Conservation (phyloP, 2,113 vertebrate genomes). For the Heterotilapia buettikoferi region DNA sequence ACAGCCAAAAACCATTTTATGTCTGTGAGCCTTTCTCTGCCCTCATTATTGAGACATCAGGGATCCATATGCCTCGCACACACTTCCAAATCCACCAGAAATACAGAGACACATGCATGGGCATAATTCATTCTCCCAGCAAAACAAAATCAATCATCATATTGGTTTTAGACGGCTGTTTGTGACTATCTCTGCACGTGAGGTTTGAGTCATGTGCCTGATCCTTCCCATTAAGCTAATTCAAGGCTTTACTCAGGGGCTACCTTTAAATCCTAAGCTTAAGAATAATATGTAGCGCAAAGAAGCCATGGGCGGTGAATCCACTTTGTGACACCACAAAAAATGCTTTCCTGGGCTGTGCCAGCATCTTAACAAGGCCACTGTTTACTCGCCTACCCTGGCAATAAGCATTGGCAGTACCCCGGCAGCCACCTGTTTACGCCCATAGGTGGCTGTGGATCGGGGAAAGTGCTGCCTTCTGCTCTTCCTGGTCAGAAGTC, state of each 20-base stretch:
- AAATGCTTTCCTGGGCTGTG: not conserved
- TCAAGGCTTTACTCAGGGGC: slow-evolving; percentile 50
- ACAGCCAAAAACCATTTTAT: not conserved
- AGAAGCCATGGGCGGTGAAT: slow-evolving; percentile 42
- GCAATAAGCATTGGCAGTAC: not conserved
- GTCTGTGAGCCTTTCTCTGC: not conserved
- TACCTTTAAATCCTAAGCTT: slow-evolving; percentile 53
- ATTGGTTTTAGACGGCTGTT: not conserved
- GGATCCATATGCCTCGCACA: not conserved
- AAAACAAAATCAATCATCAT: not conserved
- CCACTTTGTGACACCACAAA: slow-evolving; percentile 28
- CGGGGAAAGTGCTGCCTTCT: not conserved
- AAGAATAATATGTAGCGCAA: slow-evolving; percentile 34
- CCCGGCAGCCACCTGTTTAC: slow-evolving; percentile 20
- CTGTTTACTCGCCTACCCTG: not conserved
- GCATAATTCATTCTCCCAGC: not conserved
- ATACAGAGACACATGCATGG: not conserved
- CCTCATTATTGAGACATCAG: not conserved
- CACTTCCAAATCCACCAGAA: not conserved
- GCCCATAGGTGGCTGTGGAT: not conserved
- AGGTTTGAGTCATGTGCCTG: slow-evolving; percentile 37
- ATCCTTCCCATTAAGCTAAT: slow-evolving; percentile 60
- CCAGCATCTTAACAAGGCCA: slow-evolving; percentile 1
- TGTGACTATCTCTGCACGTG: slow-evolving; percentile 46
- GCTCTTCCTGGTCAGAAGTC: not conserved